Evolutionary conservation across 1,140 invertebrate genomes (phyloP).

Genomic region (Lasioglossum baleicum): DNA sequence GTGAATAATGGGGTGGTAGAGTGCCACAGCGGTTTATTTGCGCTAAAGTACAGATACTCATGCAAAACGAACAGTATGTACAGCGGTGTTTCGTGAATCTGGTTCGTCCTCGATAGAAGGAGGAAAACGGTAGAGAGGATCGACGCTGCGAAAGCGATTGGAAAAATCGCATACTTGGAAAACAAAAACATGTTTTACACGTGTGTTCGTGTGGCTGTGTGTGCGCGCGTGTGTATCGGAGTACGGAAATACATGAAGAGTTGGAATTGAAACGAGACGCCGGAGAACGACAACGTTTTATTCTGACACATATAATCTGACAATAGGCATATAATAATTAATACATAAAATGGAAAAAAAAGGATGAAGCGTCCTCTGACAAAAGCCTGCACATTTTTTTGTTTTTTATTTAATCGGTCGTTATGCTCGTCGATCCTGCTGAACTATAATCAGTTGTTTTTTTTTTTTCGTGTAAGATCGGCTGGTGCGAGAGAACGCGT

Average conservation of each 20-base stretch:
- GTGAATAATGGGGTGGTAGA: slow-evolving; percentile 23
- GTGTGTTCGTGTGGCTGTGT: neutral
- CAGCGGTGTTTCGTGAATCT: slow-evolving; percentile 16
- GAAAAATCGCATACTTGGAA: neutral
- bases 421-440: slow-evolving; percentile 23
- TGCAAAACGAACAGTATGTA: slow-evolving; percentile 40
- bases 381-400: neutral
- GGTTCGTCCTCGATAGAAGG: neutral
- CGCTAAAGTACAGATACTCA: slow-evolving; percentile 39
- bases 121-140: neutral
- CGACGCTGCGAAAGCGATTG: neutral
- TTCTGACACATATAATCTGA: slow-evolving; percentile 40
- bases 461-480: slow-evolving; percentile 5
- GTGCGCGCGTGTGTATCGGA: too few species aligned
- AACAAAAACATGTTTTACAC: neutral
- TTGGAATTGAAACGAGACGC: slow-evolving; percentile 41
- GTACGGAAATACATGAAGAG: neutral
- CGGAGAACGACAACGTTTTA: slow-evolving; percentile 46
- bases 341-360: slow-evolving; percentile 42
- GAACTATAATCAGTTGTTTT: neutral
- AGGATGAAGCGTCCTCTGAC: slow-evolving; percentile 8
- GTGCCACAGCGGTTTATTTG: slow-evolving; percentile 36
- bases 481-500: slow-evolving; percentile 26
- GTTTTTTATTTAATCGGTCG: too few species aligned
- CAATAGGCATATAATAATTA: slow-evolving; percentile 31